These are phyloP conservation scores for Tupaia tana DNA, from an alignment of 2,113 vertebrate genomes.

Conservation along the genomic window DNA sequence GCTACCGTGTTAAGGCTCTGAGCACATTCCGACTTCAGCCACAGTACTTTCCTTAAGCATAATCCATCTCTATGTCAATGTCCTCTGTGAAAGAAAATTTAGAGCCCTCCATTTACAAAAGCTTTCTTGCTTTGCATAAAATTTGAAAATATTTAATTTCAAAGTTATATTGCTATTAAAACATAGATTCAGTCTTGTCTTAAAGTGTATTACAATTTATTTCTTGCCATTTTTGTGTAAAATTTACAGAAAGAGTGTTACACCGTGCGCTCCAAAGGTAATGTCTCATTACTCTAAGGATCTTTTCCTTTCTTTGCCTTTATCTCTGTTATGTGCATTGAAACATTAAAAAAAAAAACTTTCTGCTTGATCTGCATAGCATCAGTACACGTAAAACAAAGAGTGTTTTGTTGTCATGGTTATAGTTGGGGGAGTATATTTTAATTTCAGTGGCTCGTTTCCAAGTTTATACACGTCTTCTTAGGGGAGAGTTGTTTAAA, in stretches of 20 bases:
- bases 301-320: constrained; percentile 85
- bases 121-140: constrained; percentile 88
- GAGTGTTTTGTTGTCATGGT: constrained; percentile 51
- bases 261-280: constrained; percentile 99
- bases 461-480: constrained; percentile 7
- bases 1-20: background rate
- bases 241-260: constrained; percentile 99
- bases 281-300: constrained; percentile 98
- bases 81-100: constrained; percentile 87
- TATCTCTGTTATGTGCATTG: constrained; percentile 87
- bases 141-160: constrained; percentile 84
- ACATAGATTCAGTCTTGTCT: constrained; percentile 92
- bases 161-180: constrained; percentile 87
- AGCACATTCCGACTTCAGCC: constrained; percentile 51
- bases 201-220: constrained; percentile 99
- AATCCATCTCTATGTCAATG: constrained; percentile 72
- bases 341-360: constrained; percentile 73
- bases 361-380: constrained; percentile 71
- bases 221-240: constrained; percentile 99
- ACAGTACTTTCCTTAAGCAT: constrained; percentile 58
- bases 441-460: constrained; percentile 58
- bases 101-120: constrained; percentile 88
- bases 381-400: constrained; percentile 58
- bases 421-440: constrained; percentile 35
- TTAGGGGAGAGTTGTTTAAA: background rate